Base-by-base conservation (phyloP, 37 sponge, comb jelly and placozoan species). In the Corticium candelabrum region DNA sequence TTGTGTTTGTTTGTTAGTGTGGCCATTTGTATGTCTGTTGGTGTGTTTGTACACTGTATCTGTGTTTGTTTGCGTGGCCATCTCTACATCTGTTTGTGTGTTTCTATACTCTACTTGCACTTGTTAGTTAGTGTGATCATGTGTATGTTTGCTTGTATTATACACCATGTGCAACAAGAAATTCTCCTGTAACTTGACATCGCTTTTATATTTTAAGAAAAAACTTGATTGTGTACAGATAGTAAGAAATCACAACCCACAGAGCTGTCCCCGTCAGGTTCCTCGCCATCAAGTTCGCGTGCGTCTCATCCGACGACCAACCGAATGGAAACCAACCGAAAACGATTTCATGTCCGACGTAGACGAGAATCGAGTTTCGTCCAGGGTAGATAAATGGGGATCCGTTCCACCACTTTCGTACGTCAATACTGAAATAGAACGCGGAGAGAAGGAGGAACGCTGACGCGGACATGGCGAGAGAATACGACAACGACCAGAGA, bases 401-500 rank as follows among this genome's bases (percentile, higher is more conserved):
- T 38, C 97, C 97, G 27, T 84, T 86, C 94, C 97, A 96, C 40
- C 78, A 34, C 31, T 80, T 40, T 4, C 79, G 7, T 27, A 89
- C 85, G 80, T 96, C 98, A 73, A 93, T 82, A 37, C 88, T 30
- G 68, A 86, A 32, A 40, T 93, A 96, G 78, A 88, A 83, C 11
- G 85, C 29, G 40, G 86, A 76, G 38, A 96, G 81, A 7, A 93
- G 75, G 5, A 90, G 1, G 81, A 70, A 96, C 3, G 85, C 97
- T 11, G 74, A 77, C 3, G 87, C 86, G 33, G 84, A 83, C 82
- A 93, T 88, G 32, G 86, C 82, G 75, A 90, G 83, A 34, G 90
- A 88, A 82, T 86, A 96, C 1, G 93, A 93, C 37, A 90, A 87
- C 40, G 93, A 96, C 97, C 97, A 96, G 30, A 96, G 81, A 87